Evolutionary conservation across 2,888 invertebrate species (phyloP).

Genomic region (Pristionchus japonicus): DNA sequence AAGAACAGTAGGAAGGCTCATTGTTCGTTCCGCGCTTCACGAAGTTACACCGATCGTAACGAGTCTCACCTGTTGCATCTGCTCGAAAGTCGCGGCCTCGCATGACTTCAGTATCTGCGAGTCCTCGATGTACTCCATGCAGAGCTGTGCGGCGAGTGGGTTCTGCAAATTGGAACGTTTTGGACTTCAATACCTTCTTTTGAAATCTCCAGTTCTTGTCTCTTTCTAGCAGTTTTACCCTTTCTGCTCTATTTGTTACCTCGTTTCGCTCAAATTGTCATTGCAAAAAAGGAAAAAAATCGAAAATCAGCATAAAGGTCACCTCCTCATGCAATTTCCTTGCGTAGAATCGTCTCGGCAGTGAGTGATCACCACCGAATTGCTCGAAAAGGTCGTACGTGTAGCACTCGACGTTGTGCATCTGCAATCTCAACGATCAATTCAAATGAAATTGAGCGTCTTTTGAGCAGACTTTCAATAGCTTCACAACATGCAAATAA

Average conservation of each 20-base stretch:
- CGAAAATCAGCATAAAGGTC: background rate
- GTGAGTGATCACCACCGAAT: background rate
- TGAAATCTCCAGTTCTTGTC: too few species aligned
- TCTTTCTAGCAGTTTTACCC: too few species aligned
- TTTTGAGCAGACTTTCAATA: too few species aligned
- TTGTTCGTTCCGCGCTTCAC: too few species aligned
- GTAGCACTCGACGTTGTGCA: constrained; percentile 15
- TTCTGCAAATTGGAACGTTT: background rate
- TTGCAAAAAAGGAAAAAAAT: background rate
- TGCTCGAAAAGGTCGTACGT: background rate
- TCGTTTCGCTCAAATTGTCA: too few species aligned
- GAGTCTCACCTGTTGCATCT: background rate
- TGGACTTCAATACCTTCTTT: too few species aligned
- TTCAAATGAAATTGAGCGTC: too few species aligned
- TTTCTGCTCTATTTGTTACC: too few species aligned
- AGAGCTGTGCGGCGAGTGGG: background rate
- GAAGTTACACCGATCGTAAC: too few species aligned
- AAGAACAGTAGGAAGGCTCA: too few species aligned
- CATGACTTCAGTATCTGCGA: background rate
- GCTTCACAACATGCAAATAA: too few species aligned
- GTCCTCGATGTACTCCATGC: background rate
- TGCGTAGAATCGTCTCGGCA: background rate
- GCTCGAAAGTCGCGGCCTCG: background rate
- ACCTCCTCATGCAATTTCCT: background rate
- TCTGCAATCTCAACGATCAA: background rate